These are phyloP conservation scores for Macrobrachium nipponense DNA, from an alignment of 1,140 invertebrate genomes.

Conservation along the genomic window DNA sequence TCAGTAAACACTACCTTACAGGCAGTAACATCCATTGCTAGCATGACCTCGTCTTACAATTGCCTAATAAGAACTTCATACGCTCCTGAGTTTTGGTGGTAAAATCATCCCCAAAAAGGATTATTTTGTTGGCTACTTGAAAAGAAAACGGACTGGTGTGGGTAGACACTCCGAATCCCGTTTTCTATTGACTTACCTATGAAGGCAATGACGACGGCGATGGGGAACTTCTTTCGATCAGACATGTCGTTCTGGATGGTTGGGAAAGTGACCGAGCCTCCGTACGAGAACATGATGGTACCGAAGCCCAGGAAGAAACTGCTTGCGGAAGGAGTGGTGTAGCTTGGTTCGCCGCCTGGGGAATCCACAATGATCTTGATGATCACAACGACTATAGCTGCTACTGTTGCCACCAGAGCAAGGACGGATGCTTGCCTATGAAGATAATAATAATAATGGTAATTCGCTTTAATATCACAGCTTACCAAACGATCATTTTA, in stretches of 20 bases:
- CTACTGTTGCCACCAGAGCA: conserved; percentile 41
- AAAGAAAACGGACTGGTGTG: too few species aligned
- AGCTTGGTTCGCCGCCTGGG: not conserved
- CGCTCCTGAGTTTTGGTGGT: too few species aligned
- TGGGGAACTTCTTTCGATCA: conserved; percentile 65
- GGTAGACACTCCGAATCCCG: too few species aligned
- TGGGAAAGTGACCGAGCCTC: conserved; percentile 78
- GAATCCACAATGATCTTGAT: conserved; percentile 24
- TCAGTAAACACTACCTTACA: too few species aligned
- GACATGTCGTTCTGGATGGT: conserved; percentile 77
- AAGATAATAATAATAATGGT: conserved; percentile 24
- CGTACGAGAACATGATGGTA: conserved; percentile 77
- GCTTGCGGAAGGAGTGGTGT: conserved; percentile 62
- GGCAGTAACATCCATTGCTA: too few species aligned
- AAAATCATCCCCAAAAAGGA: too few species aligned
- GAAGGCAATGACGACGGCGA: conserved; percentile 65
- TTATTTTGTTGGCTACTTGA: too few species aligned
- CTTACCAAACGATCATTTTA: too few species aligned
- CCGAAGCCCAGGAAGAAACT: conserved; percentile 77
- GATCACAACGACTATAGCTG: conserved; percentile 38
- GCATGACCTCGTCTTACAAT: too few species aligned
- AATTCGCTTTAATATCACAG: not conserved
- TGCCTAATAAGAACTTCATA: too few species aligned
- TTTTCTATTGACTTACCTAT: conserved; percentile 55
- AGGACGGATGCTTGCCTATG: conserved; percentile 39